These are phyloP conservation scores for Athalia rosae DNA, from an alignment of 2,888 invertebrate species.

Conservation along the genomic window DNA sequence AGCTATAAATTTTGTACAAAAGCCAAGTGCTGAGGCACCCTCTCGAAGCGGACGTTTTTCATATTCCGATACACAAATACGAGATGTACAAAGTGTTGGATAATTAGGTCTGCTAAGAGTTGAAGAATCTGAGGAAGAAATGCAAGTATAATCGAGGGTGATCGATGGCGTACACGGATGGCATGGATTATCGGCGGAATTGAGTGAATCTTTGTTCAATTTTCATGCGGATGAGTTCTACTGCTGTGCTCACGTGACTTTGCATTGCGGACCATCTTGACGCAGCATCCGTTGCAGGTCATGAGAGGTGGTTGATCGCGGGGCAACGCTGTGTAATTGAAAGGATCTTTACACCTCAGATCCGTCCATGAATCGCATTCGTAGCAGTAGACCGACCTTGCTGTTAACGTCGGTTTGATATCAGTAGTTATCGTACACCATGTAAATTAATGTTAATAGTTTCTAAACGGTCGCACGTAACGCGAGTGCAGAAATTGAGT, in stretches of 20 bases:
- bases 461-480: not conserved
- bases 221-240: not conserved
- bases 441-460: not conserved
- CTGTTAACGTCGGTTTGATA: constrained; percentile 73
- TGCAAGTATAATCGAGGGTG: too few relatives aligned
- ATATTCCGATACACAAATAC: too few relatives aligned
- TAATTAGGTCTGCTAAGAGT: too few relatives aligned
- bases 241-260: constrained; percentile 85
- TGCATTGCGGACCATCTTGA: constrained; percentile 95
- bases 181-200: too few relatives aligned
- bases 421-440: too few relatives aligned
- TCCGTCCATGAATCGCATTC: constrained; percentile 96
- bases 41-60: too few relatives aligned
- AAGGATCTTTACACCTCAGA: constrained; percentile 92
- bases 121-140: too few relatives aligned
- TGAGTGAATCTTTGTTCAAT: not conserved
- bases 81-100: too few relatives aligned
- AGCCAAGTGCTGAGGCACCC: too few relatives aligned
- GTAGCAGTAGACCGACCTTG: constrained; percentile 93
- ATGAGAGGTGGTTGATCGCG: constrained; percentile 91
- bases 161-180: too few relatives aligned
- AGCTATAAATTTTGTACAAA: too few relatives aligned
- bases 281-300: constrained; percentile 95
- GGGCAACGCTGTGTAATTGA: constrained; percentile 92
- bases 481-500: not conserved